Conservation (phyloP, 2,797 vertebrate species). For the Cetoscarus ocellatus region DNA sequence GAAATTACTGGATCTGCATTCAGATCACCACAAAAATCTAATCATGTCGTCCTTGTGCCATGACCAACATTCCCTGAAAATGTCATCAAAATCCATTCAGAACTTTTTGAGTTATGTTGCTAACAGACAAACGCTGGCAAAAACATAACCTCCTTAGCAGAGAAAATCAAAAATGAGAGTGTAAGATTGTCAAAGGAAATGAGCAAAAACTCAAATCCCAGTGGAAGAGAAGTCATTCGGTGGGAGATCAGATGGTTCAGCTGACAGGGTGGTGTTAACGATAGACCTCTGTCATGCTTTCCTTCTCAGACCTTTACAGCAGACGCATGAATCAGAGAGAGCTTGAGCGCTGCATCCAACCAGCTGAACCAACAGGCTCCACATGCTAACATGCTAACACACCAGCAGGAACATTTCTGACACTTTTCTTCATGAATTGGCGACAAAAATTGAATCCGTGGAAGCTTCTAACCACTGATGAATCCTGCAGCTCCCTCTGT, state of each 20-base stretch:
- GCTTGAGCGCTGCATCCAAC: slow-evolving; percentile 10
- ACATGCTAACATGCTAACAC: slow-evolving; percentile 10
- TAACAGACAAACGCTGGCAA: too few species aligned
- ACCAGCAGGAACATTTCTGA: slow-evolving; percentile 21
- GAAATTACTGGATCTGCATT: too few species aligned
- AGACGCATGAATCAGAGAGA: slow-evolving; percentile 13
- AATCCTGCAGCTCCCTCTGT: slow-evolving; percentile 19
- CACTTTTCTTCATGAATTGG: neutral
- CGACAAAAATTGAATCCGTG: neutral
- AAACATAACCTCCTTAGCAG: too few species aligned
- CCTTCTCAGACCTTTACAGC: too few species aligned
- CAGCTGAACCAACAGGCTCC: slow-evolving; percentile 10
- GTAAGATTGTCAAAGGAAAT: neutral
- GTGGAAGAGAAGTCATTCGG: neutral
- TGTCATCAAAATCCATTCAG: too few species aligned
- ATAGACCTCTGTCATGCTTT: too few species aligned
- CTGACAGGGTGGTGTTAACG: neutral
- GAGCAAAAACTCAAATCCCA: slow-evolving; percentile 37
- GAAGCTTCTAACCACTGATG: neutral
- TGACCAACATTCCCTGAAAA: too few species aligned
- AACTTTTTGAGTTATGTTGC: too few species aligned
- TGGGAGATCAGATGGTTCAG: slow-evolving; percentile 2
- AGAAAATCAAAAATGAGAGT: neutral
- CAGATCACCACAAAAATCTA: too few species aligned
- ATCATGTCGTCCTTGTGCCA: too few species aligned